Conservation (phyloP, 2,113 vertebrate species). For the Protobothrops flavoviridis region DNA sequence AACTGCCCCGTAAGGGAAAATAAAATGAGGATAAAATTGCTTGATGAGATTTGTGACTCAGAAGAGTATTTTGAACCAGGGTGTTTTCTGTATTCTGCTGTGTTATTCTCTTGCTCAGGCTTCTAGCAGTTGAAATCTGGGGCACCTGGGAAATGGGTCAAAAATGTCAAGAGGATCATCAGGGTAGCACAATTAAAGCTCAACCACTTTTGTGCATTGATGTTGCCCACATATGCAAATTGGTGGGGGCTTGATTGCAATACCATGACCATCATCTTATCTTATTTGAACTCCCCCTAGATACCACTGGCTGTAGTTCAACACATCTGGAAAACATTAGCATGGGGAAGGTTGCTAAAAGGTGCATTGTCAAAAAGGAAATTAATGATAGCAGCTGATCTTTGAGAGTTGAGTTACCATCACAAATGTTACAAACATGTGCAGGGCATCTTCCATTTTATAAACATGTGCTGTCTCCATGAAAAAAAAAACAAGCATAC, state of each 20-base stretch:
- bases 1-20: not conserved
- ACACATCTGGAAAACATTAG: not conserved
- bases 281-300: not conserved
- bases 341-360: not conserved
- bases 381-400: slow-evolving; percentile 41
- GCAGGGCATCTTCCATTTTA: slow-evolving; percentile 38
- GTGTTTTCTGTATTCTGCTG: not conserved
- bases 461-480: slow-evolving; percentile 42
- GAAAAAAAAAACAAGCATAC: slow-evolving; percentile 27
- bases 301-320: not conserved
- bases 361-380: slow-evolving; percentile 6
- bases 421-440: slow-evolving; percentile 44
- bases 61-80: not conserved
- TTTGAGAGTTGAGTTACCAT: slow-evolving; percentile 51
- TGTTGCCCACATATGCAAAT: not conserved
- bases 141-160: not conserved
- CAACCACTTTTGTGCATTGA: not conserved
- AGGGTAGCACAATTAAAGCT: not conserved
- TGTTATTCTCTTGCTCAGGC: not conserved
- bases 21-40: not conserved
- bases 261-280: not conserved
- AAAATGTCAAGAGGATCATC: not conserved
- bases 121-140: not conserved
- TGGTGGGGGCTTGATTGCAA: not conserved
- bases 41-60: not conserved